Base-by-base conservation (phyloP, 2,888 invertebrate species). In the Microplitis manilae region DNA sequence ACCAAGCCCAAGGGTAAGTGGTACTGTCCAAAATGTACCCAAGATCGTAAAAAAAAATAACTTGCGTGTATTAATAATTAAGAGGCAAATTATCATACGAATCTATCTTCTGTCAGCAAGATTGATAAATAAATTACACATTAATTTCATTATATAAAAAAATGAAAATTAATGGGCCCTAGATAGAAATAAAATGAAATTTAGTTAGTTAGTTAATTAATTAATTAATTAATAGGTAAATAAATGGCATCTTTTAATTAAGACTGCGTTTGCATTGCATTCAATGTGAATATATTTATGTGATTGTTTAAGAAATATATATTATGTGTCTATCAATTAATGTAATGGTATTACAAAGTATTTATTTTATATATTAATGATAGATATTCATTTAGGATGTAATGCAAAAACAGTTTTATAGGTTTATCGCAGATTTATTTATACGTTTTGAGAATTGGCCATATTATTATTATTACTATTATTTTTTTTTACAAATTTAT, bases 1-100 rank as follows among this genome's bases (percentile, higher is more conserved):
- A 95, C 94, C 73, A 97, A 97, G 89, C 98, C 97, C 0, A 98
- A 97, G 91, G 97, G 97, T 59, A 97, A 96, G 89, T 97, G 97
- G 96, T 94, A 91, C 85, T 94, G 94, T 90, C 94, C 94, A 1
- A 93, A 93, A 83, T 94, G 94, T 83, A 90, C 90, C 9, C 91
- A 90, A 73, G 91, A 91, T 83, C 86, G 91, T 13, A 91, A 91
- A 83, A 91, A 91, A 81, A 91, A 91, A 83, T 91, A 87, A 87
- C n/a, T 50, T 40, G 5, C 9, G 62, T 60, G 30, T 13, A 17
- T 30, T 60, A 59, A 60, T 30, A 70, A 70, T n/a, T 6, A 41
- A 15, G 20, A 40, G 40, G n/a, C 17, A 17, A 41, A 41, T 6
- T 15, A 68, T 41, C 15, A 9, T 50, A 13, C 13, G 2, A 4